Evolutionary conservation across 2,888 invertebrate species (phyloP), one percentile per base, ranked within the genome.

Genomic region (Taphrorychus bicolor): DNA sequence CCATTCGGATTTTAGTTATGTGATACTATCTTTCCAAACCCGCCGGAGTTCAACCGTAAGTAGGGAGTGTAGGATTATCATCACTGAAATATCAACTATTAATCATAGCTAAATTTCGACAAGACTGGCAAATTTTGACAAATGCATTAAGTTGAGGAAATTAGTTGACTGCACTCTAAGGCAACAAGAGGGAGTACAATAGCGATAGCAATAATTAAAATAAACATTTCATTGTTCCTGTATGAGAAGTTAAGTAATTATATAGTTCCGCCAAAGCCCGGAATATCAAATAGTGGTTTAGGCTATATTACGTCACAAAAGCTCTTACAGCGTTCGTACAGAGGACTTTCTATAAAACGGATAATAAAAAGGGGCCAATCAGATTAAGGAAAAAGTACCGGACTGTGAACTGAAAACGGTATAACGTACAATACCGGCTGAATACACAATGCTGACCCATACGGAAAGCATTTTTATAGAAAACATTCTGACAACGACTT

Each of bases 351-450:
- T 80, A 80, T 80, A 78, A 60, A 64, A 77, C 76, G 79, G 76
- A 73, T 80, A 79, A 80, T 81, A 80, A 80, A 80, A 78, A 77
- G 78, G 77, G 78, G 77, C 76, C 75, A 79, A 78, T 78, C 78
- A 77, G 80, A 81, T 81, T 81, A 81, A 79, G 80, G 80, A 77
- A 75, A 76, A 69, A 65, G 62, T 69, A 65, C 57, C 60, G 78
- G 77, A 77, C 77, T 79, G 79, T 76, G 78, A 78, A 77, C 76
- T 78, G 77, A 75, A 80, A 80, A 77, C 77, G 81, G 64, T 65
- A 69, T 59, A 69, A 64, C 68, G 59, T 59, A 69, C 64, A 69
- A 69, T 69, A 69, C 69, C 69, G 61, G 77, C 79, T 81, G 81
- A 80, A 81, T 81, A 80, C 81, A 80, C 79, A 80, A 81, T 80